Base-by-base conservation (phyloP, 1,140 invertebrate species). In the Dendrolimus kikuchii region DNA sequence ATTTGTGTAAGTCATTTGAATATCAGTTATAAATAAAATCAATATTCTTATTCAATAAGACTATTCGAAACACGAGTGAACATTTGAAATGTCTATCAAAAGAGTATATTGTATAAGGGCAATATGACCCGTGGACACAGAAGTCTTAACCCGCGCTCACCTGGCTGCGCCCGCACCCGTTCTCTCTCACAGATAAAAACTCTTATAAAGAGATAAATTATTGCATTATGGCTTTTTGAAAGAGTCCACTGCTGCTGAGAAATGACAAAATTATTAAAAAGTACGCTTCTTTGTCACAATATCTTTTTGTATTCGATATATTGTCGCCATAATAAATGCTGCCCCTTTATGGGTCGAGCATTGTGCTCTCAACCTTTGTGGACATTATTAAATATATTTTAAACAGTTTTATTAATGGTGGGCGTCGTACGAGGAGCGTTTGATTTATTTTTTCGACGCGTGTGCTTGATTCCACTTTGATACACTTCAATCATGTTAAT, bases 231-330 rank as follows among this genome's bases (percentile, higher is more conserved):
- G 80, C 69, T 86, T 84, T 86, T 86, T 84, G 81, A 86, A 86
- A 84, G 81, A 84, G 80, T 86, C 79, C 83, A 86, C 68, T 86
- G 77, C 81, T 84, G 83, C 75, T 84, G 80, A 86, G 83, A 86
- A 86, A 86, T 86, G 83, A 86, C 83, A 86, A 84, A 84, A 86
- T 86, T 86, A 86, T 86, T 86, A 86, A 86, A 86, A 84, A 86
- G 77, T 81, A 83, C 74, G 73, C 77, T 59, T 86, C 77, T 81
- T 84, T 84, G 81, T 84, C 79, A 82, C 81, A 71, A 77, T 84
- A 86, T 86, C 82, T 86, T 86, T 84, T 86, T 86, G 82, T 86
- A 67, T 86, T 78, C 74, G 69, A 82, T 86, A 86, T 84, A 86
- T 86, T 86, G 81, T 84, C 83, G 71, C 79, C 59, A 84, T 86